Evolutionary conservation across 1,140 invertebrate species (phyloP), one percentile per base, ranked within the genome.

Genomic region (Bombus vancouverensis): DNA sequence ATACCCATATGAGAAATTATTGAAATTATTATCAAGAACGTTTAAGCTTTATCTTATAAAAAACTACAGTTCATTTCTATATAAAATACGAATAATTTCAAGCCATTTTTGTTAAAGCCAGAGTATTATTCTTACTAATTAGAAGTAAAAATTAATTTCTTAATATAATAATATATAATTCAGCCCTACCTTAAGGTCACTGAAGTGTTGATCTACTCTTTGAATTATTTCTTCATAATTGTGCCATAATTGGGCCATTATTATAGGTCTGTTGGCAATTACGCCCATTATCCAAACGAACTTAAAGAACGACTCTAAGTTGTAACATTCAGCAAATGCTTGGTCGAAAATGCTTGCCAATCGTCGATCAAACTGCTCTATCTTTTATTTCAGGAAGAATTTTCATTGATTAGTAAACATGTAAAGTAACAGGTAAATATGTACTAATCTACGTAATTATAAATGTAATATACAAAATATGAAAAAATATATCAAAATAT

Each of bases 311-410:
- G 96, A 95, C 91, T 98, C 97, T 32, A 97, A 93, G 82, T 97
- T 97, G 80, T 96, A 95, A 90, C 97, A 98, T 90, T 98, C 98
- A 80, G 97, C 96, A 90, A 98, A 97, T 6, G 96, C 97, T 90
- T 97, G 96, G 10, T 96, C 96, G 85, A 98, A 97, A 81, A 98
- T 96, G 18, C 97, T 96, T 2, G 97, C 97, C 34, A 99, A 93
- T 88, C 96, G 94, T 88, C 96, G 95, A 93, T 98, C 98, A 59
- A 97, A 96, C 90, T 98, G 97, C 44, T 96, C 94, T 10, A 97
- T 95, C 93, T 95, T 84, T 73, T 2, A 18, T 68, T 44, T 34
- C 25, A 39, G 25, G 8, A 39, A 80, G 4, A 44, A 37, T 34
- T 28, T 32, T 32, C 1, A 25, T 72, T 71, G 39, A 28, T 68